Percentiles rank a stretch among this genome's conserved stretches.
Conservation (phyloP, 2,113 vertebrate genomes). For the Rhineura floridana region DNA sequence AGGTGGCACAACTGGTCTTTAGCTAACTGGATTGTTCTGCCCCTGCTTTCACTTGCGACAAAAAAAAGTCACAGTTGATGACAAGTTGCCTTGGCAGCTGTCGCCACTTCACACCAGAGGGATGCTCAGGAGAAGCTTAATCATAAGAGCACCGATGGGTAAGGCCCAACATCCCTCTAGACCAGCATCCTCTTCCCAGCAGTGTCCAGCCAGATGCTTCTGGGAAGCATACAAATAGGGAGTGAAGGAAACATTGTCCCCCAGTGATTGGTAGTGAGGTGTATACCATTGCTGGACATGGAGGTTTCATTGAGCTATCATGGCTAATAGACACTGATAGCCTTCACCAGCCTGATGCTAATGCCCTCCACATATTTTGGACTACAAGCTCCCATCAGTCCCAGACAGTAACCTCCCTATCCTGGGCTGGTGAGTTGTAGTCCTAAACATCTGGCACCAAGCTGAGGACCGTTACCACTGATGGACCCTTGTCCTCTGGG, state of each 20-base stretch:
- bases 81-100: rapidly evolving
- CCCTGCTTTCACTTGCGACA: rapidly evolving
- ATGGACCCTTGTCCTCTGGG: too few relatives aligned
- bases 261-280: neutral
- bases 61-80: neutral
- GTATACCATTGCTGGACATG: neutral
- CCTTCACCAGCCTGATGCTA: too few relatives aligned
- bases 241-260: neutral
- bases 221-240: neutral
- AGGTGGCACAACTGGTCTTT: conserved; percentile 43
- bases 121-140: neutral
- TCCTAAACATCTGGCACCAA: too few relatives aligned
- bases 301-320: neutral
- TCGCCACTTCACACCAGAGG: rapidly evolving
- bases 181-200: neutral
- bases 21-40: conserved; percentile 13
- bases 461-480: too few relatives aligned
- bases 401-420: too few relatives aligned
- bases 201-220: neutral
- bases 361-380: too few relatives aligned
- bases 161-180: neutral
- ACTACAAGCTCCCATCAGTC: too few relatives aligned
- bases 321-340: too few relatives aligned
- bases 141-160: neutral
- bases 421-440: too few relatives aligned